phyloP scores from a whole-genome alignment of 1,140 invertebrate species.

The Bursaphelenchus mucronatus region DNA sequence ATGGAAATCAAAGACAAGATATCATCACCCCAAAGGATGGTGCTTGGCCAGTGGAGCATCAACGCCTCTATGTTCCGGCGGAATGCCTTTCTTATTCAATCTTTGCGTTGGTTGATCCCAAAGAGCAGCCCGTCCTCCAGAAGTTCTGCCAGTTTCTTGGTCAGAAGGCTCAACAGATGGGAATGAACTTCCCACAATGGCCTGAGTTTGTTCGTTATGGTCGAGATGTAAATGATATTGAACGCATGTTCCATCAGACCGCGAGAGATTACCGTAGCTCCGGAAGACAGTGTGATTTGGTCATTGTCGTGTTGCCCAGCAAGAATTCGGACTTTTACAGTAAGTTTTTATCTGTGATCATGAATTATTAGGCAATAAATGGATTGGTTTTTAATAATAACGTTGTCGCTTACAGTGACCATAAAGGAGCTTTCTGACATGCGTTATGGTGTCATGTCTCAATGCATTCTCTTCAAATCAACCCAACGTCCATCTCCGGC shows the following conservation, averaged over 20 bases:
- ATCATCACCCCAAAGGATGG: conserved; percentile 47
- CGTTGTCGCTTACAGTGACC: conserved; percentile 46
- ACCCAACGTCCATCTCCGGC: conserved; percentile 60
- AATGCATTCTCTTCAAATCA: conserved; percentile 72
- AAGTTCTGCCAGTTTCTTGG: conserved; percentile 41
- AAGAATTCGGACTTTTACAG: conserved; percentile 52
- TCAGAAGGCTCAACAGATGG: conserved; percentile 40
- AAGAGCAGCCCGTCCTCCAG: conserved; percentile 36
- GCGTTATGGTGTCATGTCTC: conserved; percentile 72
- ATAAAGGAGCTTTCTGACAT: conserved; percentile 75
- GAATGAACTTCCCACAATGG: conserved; percentile 43
- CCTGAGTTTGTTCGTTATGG: conserved; percentile 50
- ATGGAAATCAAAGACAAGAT: conserved; percentile 67
- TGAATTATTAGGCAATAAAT: not conserved
- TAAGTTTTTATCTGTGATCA: conserved; percentile 21
- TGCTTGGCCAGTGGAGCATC: conserved; percentile 45
- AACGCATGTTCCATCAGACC: conserved; percentile 38
- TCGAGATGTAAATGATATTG: conserved; percentile 31
- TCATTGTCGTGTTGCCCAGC: conserved; percentile 44
- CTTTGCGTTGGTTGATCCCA: conserved; percentile 45
- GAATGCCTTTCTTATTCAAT: conserved; percentile 34
- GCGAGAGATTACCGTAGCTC: conserved; percentile 32
- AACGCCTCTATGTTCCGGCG: conserved; percentile 44
- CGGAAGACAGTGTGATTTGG: conserved; percentile 37
- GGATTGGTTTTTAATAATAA: conserved; percentile 20